Conservation (phyloP, 1,140 invertebrate genomes). For the Antheraea pernyi region DNA sequence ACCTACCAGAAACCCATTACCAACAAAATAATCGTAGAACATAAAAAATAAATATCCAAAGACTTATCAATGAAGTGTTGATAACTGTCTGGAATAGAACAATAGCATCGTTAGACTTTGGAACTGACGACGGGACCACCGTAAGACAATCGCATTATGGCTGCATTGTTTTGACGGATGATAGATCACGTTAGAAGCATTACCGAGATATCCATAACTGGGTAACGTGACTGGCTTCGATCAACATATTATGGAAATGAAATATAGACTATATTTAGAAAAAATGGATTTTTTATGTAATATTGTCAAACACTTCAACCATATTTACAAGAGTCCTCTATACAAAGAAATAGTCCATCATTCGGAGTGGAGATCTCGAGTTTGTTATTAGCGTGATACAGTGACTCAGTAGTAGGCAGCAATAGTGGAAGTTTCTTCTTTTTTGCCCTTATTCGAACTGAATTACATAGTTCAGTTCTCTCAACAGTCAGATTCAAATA, state of each 20-base stretch:
- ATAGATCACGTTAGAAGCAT: constrained; percentile 4
- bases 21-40: neutral
- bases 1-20: neutral
- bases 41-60: neutral
- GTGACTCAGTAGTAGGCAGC: too few relatives aligned
- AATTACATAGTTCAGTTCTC: too few relatives aligned
- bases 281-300: neutral
- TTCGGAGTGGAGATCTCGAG: too few relatives aligned
- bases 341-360: too few relatives aligned
- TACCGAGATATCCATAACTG: constrained; percentile 11
- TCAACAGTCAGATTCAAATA: too few relatives aligned
- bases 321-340: too few relatives aligned
- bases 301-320: neutral
- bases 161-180: constrained; percentile 8
- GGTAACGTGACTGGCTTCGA: neutral
- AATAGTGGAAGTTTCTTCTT: too few relatives aligned
- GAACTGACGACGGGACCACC: constrained; percentile 61
- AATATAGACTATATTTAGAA: neutral
- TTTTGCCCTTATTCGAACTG: too few relatives aligned
- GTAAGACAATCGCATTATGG: constrained; percentile 14
- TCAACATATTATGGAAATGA: neutral
- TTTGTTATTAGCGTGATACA: too few relatives aligned
- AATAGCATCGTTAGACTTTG: constrained; percentile 72
- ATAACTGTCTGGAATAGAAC: constrained; percentile 46
- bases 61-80: constrained; percentile 33